These are phyloP conservation scores for Hyles lineata DNA, from an alignment of 2,888 invertebrate species.

Conservation along the genomic window DNA sequence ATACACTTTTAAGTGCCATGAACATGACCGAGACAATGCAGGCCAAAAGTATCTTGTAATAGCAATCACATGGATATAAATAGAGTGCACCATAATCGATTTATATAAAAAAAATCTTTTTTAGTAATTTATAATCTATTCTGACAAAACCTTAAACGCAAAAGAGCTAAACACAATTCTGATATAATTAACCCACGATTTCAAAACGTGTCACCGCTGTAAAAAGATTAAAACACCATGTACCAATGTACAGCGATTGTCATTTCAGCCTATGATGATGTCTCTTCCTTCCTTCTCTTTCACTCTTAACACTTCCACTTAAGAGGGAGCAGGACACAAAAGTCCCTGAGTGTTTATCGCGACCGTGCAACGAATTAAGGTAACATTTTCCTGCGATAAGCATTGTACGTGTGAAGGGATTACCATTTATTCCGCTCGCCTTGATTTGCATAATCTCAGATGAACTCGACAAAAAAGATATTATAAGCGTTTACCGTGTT, in stretches of 20 bases:
- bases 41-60: too few species aligned
- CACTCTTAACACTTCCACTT: neutral
- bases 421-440: constrained; percentile 27
- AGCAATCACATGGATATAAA: too few species aligned
- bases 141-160: too few species aligned
- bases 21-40: too few species aligned
- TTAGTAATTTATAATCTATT: too few species aligned
- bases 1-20: too few species aligned
- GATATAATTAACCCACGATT: neutral
- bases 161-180: too few species aligned
- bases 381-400: constrained; percentile 19
- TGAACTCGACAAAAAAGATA: constrained; percentile 30
- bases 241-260: neutral
- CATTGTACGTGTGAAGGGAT: constrained; percentile 25
- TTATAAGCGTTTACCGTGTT: neutral
- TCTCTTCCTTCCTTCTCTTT: neutral
- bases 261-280: neutral
- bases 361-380: constrained; percentile 5
- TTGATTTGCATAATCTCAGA: constrained; percentile 36
- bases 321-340: neutral
- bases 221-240: constrained; percentile 21
- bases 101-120: too few species aligned
- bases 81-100: too few species aligned
- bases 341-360: constrained; percentile 1
- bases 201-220: constrained; percentile 8